phyloP scores from a whole-genome alignment of 2,113 vertebrate genomes.

The Anas platyrhynchos region DNA sequence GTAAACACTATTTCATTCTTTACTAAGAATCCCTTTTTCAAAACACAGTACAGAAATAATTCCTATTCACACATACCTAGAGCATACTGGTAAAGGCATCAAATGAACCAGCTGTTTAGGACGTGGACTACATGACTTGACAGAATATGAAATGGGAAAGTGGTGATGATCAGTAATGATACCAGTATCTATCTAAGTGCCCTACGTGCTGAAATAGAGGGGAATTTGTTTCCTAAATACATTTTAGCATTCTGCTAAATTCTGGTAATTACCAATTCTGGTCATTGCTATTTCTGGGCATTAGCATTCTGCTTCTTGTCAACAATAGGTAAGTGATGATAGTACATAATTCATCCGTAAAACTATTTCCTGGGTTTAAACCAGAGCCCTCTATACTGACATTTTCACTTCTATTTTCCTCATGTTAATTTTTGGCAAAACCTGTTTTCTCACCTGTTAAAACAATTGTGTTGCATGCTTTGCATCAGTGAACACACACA shows the following conservation, averaged over 20 bases:
- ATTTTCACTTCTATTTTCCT: not conserved
- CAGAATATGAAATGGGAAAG: not conserved
- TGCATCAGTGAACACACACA: not conserved
- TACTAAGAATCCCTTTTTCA: not conserved
- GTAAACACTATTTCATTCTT: not conserved
- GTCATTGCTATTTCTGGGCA: not conserved
- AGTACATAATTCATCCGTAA: not conserved
- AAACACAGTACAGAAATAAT: not conserved
- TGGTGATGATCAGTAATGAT: not conserved
- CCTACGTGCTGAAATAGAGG: not conserved
- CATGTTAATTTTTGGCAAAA: not conserved
- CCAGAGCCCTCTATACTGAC: not conserved
- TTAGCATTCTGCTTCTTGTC: not conserved
- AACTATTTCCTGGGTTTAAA: not conserved
- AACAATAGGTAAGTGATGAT: not conserved
- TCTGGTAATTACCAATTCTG: not conserved
- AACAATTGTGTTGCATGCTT: not conserved
- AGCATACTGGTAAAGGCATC: not conserved
- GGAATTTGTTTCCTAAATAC: not conserved
- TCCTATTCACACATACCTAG: not conserved
- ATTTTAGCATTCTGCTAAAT: not conserved
- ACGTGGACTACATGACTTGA: not conserved
- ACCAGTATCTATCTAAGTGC: not conserved
- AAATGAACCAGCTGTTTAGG: not conserved
- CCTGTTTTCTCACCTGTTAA: not conserved